Evolutionary conservation across 1,140 invertebrate species (phyloP).

Genomic region (Atta colombica): DNA sequence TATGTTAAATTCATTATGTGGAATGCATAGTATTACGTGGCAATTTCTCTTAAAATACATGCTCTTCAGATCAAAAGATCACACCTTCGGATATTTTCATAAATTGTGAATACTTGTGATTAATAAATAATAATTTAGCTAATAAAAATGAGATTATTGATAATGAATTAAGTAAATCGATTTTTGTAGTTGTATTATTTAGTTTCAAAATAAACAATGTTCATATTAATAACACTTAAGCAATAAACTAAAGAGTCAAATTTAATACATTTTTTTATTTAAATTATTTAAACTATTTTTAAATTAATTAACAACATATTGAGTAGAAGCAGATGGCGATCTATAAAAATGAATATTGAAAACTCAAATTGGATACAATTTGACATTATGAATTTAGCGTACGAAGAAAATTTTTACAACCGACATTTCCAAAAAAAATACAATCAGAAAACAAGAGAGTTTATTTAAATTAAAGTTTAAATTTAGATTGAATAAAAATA

Average conservation of each 20-base stretch:
- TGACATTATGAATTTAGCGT: background rate
- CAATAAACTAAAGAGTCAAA: too few species aligned
- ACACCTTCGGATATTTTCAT: background rate
- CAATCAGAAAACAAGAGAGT: background rate
- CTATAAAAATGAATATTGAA: too few species aligned
- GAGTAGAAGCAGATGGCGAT: too few species aligned
- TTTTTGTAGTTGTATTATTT: too few species aligned
- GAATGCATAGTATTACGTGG: background rate
- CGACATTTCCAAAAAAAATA: background rate
- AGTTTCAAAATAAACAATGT: too few species aligned
- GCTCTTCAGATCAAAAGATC: background rate
- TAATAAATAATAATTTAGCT: background rate
- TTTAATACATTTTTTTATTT: too few species aligned
- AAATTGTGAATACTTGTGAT: slow-evolving; percentile 11
- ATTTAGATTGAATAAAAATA: background rate
- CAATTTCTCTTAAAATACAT: background rate
- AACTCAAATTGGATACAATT: too few species aligned
- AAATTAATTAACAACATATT: too few species aligned
- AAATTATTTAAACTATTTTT: too few species aligned
- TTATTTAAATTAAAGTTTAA: background rate
- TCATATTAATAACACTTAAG: too few species aligned
- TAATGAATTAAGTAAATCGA: background rate
- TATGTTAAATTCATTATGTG: slow-evolving; percentile 19
- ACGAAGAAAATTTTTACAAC: background rate
- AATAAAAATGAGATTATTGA: background rate